Conservation (phyloP, 2,113 vertebrate species). For the Larimichthys crocea region DNA sequence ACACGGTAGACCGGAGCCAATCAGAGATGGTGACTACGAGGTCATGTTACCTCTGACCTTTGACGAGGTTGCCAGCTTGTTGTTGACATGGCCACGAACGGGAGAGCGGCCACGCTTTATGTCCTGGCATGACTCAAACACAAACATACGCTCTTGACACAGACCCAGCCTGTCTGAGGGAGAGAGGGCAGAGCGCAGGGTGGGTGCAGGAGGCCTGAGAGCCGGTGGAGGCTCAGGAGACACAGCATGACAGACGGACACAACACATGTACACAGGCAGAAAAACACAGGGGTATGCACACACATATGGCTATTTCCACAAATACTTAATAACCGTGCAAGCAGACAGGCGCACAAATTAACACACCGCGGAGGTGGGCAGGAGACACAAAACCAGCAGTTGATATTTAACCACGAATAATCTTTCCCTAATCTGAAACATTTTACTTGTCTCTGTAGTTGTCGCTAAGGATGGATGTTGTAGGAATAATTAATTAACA, state of each 20-base stretch:
- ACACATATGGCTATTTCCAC: conserved; percentile 10
- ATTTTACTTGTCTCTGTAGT: background rate
- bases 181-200: conserved; percentile 66
- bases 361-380: conserved; percentile 12
- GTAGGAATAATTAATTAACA: background rate
- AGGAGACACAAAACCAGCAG: background rate
- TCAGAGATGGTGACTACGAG: conserved; percentile 61
- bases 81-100: conserved; percentile 51
- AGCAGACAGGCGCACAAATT: background rate
- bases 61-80: conserved; percentile 64
- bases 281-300: conserved; percentile 6
- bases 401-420: background rate
- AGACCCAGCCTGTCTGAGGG: conserved; percentile 75
- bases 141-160: conserved; percentile 78
- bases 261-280: conserved; percentile 10
- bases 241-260: conserved; percentile 42
- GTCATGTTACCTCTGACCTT: conserved; percentile 79
- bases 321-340: conserved; percentile 15
- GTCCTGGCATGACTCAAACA: conserved; percentile 82
- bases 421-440: background rate
- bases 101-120: conserved; percentile 57
- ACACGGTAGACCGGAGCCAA: conserved; percentile 52
- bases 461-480: background rate
- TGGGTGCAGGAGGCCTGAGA: conserved; percentile 46
- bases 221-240: conserved; percentile 33